Evolutionary conservation across 2,888 invertebrate species (phyloP), one percentile per base, ranked within the genome.

Genomic region (Eristalis arbustorum): DNA sequence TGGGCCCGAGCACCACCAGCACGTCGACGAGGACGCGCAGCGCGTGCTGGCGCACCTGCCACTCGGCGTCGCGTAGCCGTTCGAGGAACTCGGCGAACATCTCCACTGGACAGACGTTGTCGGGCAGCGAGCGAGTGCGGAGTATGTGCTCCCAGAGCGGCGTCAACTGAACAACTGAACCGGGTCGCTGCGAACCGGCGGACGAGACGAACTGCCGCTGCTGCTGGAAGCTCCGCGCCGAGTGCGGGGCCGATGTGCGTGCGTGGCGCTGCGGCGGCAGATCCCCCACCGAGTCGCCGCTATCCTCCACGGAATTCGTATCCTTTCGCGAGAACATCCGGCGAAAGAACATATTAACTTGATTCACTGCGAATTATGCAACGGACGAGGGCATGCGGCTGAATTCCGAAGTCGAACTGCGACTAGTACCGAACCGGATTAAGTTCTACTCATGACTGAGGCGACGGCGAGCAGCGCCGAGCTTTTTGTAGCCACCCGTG

Each of bases 1-100:
- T 94, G 68, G 95, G 94, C 59, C 95, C 94, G 88, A 97, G 94
- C 57, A 96, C 95, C 3, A 97, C 96, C 66, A 97, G 93, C 1
- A 97, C 94, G 92, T 97, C 97, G 34, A 95, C 95, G 49, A 97
- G 94, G 10, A 97, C 96, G 71, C 97, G 93, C 6, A 97, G 93
- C 31, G 97, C 97, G 91, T 97, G 96, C 88, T 97, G 96, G 11
- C 97, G 94, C 42, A 97, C 97, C 92, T 97, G 96, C 95, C 96
- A 96, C 91, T 97, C 97, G 1, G 96, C 96, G 91, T 96, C 96
- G 56, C 95, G 94, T 63, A 97, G 93, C 68, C 97, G 94, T 88
- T 96, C 95, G 62, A 95, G 94, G 90, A 97, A 95, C 89, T 96
- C 96, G 73, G 94, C 93, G 91, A 96, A 96, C 89, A 96, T 95